These are phyloP conservation scores for Lepisosteus osseus DNA, from an alignment of 2,113 vertebrate species.

Conservation along the genomic window DNA sequence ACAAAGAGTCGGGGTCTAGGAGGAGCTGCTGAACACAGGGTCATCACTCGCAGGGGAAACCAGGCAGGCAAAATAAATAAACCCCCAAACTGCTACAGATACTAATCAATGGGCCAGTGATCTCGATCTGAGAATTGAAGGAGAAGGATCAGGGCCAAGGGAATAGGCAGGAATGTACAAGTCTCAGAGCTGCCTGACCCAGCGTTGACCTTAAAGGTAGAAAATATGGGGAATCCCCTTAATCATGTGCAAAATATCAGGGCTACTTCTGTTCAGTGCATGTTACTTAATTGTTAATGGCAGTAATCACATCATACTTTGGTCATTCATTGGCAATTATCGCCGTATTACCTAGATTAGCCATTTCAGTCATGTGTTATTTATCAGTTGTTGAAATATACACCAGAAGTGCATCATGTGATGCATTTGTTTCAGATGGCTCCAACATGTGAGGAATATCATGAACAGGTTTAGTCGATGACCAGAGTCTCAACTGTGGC, in stretches of 20 bases:
- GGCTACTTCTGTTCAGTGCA: conserved; percentile 23
- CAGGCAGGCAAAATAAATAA: conserved; percentile 18
- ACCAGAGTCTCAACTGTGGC: too few species aligned
- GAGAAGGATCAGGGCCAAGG: conserved; percentile 1
- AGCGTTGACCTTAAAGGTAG: too few species aligned
- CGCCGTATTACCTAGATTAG: conserved; percentile 34
- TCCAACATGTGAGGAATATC: too few species aligned
- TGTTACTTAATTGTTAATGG: conserved; percentile 45
- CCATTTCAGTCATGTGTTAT: conserved; percentile 4
- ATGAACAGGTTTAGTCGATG: too few species aligned
- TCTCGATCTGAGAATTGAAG: not conserved
- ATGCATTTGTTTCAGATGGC: conserved; percentile 9
- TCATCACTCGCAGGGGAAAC: conserved; percentile 12
- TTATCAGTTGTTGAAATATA: conserved; percentile 27
- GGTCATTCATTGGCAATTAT: conserved; percentile 45
- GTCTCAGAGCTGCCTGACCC: too few species aligned
- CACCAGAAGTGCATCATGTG: conserved; percentile 37
- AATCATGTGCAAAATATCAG: conserved; percentile 45
- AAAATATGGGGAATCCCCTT: conserved; percentile 10
- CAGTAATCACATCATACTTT: conserved; percentile 51
- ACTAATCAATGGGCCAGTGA: not conserved
- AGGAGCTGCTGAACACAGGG: not conserved
- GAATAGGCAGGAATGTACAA: not conserved
- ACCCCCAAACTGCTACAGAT: not conserved
- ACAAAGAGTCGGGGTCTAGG: not conserved